These are phyloP conservation scores for Pyrocoelia pectoralis DNA, from an alignment of 2,888 invertebrate genomes.

Conservation along the genomic window DNA sequence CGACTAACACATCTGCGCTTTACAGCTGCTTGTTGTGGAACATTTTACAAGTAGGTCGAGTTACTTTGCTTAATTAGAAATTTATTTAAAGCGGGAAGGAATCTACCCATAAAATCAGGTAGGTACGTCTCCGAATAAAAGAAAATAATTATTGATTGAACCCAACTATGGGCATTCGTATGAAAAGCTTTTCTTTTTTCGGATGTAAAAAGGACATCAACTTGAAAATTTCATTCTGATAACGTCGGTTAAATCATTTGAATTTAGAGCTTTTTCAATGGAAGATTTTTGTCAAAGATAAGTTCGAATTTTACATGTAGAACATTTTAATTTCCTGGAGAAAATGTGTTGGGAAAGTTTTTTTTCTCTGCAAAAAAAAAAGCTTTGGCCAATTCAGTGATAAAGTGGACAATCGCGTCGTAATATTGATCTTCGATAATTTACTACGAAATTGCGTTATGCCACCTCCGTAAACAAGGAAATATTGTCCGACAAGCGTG, in stretches of 20 bases:
- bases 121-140: not conserved
- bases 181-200: too few species aligned
- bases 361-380: too few species aligned
- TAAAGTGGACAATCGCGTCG: too few species aligned
- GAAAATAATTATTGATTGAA: not conserved
- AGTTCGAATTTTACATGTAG: not conserved
- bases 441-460: too few species aligned
- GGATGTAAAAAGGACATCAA: too few species aligned
- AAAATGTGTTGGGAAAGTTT: too few species aligned
- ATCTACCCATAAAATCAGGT: not conserved
- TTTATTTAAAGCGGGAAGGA: not conserved
- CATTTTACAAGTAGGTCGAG: constrained; percentile 11
- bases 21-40: constrained; percentile 15
- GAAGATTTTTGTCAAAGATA: not conserved
- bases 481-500: too few species aligned
- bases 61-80: constrained; percentile 8
- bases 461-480: too few species aligned
- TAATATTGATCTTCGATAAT: too few species aligned
- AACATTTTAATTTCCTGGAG: not conserved
- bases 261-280: not conserved
- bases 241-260: not conserved
- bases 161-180: too few species aligned
- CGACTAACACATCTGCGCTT: constrained; percentile 12
- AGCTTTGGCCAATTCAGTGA: too few species aligned
- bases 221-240: too few species aligned